Conservation (phyloP, 1,140 invertebrate genomes). For the Macrostomum lignano region DNA sequence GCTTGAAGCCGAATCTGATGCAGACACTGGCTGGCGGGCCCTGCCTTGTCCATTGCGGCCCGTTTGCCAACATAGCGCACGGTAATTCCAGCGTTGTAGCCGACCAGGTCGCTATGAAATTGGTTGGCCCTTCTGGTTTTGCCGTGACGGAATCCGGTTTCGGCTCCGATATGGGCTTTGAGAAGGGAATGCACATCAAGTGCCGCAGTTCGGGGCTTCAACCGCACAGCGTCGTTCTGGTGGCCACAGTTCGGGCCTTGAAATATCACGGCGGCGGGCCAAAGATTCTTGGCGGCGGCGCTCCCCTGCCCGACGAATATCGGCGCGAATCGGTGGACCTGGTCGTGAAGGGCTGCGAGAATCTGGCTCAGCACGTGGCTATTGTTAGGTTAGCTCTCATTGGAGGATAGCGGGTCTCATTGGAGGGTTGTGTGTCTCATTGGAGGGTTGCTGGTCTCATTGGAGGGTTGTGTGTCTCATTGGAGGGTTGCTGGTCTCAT, state of each 20-base stretch:
- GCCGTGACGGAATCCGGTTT: slow-evolving; percentile 93
- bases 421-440: too few relatives aligned
- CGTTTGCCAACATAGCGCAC: slow-evolving; percentile 95
- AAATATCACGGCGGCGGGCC: slow-evolving; percentile 97
- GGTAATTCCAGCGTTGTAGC: slow-evolving; percentile 82
- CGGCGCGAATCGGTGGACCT: too few relatives aligned
- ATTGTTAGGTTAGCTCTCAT: slow-evolving; percentile 63
- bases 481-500: too few relatives aligned
- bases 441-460: too few relatives aligned
- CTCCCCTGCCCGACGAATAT: too few relatives aligned
- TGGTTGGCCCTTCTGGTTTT: slow-evolving; percentile 63
- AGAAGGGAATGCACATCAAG: slow-evolving; percentile 97
- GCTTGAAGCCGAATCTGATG: slow-evolving; percentile 79
- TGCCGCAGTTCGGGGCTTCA: slow-evolving; percentile 54
- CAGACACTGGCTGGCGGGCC: slow-evolving; percentile 70
- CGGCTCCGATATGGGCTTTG: slow-evolving; percentile 86
- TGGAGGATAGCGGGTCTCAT: too few relatives aligned
- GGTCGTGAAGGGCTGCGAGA: slow-evolving; percentile 55
- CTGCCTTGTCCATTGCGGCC: slow-evolving; percentile 75
- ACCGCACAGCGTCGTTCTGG: slow-evolving; percentile 70
- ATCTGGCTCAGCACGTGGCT: slow-evolving; percentile 68
- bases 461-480: too few relatives aligned
- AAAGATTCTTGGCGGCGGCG: too few relatives aligned
- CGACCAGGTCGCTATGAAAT: slow-evolving; percentile 67
- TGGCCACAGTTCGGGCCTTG: slow-evolving; percentile 64